Evolutionary conservation across 2,888 invertebrate genomes (phyloP), one percentile per base, ranked within the genome.

Genomic region (Apodemia mormo): DNA sequence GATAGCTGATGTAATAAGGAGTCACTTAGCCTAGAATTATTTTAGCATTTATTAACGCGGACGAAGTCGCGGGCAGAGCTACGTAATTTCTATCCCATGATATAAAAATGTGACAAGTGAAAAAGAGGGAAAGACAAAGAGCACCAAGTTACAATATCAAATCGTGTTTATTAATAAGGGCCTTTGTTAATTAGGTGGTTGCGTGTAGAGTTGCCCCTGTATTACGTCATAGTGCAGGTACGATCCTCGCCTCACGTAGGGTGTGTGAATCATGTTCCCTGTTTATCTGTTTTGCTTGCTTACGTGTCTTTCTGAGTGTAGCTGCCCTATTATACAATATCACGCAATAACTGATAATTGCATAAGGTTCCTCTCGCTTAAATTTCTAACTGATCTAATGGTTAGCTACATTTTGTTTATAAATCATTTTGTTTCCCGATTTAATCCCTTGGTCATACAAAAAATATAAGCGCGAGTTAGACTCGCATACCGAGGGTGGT

Each of bases 241-340:
- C n/a, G 49, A 6, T 52, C 49, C 49, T 52, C n/a, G 49, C 49
- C 49, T 52, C 49, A 52, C 49, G 49, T 52, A 52, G 49, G n/a
- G n/a, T n/a, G 45, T 2, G 49, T 52, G 49, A 52, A 52, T 52
- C 49, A 52, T 52, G 14, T n/a, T 52, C 49, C 49, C 49, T 52
- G n/a, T 52, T 52, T 52, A 52, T 52, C 49, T 52, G 14, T 52
- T n/a, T 52, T 52, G n/a, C n/a, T n/a, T 52, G 49, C 49, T 52
- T 52, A 52, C 49, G 49, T 52, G 49, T 52, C 49, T 52, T 52
- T 52, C n/a, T n/a, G 49, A 52, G 49, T 6, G 49, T 52, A 52
- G 49, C 49, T 52, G 6, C 3, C 5, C 0, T 52, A 52, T 52
- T 52, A 52, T 52, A 52, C 49, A 52, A 52, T 52, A 52, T 52